phyloP scores from a whole-genome alignment of 2,888 invertebrate genomes.

The Drosophila putrida region DNA sequence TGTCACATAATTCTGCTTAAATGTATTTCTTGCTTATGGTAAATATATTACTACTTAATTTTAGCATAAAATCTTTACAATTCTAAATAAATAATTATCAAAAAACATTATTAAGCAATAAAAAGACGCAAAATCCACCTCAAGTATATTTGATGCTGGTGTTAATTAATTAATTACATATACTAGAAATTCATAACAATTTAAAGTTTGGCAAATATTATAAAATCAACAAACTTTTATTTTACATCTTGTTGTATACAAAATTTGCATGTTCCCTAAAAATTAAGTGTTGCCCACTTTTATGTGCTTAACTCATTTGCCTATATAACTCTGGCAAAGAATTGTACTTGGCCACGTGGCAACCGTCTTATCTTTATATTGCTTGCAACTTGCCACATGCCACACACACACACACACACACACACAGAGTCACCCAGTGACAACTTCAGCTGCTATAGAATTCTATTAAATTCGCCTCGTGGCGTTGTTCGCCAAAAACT shows the following conservation, averaged over 20 bases:
- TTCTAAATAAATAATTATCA: background rate
- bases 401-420: background rate
- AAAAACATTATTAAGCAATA: too few relatives aligned
- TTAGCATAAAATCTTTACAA: too few relatives aligned
- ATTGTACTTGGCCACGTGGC: slow-evolving; percentile 15
- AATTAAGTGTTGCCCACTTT: slow-evolving; percentile 42
- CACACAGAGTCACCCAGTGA: background rate
- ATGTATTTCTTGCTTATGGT: too few relatives aligned
- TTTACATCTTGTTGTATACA: too few relatives aligned
- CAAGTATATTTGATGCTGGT: too few relatives aligned
- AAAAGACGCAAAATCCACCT: too few relatives aligned
- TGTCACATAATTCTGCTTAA: too few relatives aligned
- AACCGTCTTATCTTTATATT: slow-evolving; percentile 5
- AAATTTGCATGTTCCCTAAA: background rate
- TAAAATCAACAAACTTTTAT: too few relatives aligned
- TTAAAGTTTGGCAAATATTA: too few relatives aligned
- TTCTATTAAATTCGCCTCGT: background rate
- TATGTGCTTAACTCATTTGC: slow-evolving; percentile 10
- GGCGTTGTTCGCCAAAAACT: slow-evolving; percentile 21
- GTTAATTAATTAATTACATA: too few relatives aligned
- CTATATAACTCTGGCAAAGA: slow-evolving; percentile 7
- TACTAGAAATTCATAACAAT: too few relatives aligned
- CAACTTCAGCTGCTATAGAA: slow-evolving; percentile 8
- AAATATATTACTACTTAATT: too few relatives aligned
- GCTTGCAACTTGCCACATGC: slow-evolving; percentile 5